Evolutionary conservation across 1,140 invertebrate species (phyloP).

Genomic region (Cepaea nemoralis): DNA sequence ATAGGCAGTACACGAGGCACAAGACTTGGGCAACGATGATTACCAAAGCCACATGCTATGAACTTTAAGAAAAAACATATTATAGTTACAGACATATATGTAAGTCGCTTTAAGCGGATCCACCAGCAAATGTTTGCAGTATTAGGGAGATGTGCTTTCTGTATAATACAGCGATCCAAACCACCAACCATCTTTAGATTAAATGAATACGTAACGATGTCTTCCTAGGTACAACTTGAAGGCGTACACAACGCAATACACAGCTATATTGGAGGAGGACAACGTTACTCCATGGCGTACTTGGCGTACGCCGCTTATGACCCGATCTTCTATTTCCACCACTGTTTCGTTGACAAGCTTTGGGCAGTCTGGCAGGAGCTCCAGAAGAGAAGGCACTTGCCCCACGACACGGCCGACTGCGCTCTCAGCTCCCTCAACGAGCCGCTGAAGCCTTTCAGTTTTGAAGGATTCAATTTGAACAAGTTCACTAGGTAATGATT

Average conservation of each 20-base stretch:
- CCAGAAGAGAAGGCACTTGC: slow-evolving; percentile 40
- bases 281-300: slow-evolving; percentile 44
- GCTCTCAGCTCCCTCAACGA: slow-evolving; percentile 39
- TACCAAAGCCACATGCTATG: too few relatives aligned
- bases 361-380: slow-evolving; percentile 52
- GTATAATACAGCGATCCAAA: too few relatives aligned
- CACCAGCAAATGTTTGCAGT: too few relatives aligned
- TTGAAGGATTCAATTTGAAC: slow-evolving; percentile 33
- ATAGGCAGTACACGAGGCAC: too few relatives aligned
- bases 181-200: too few relatives aligned
- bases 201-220: too few relatives aligned
- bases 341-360: slow-evolving; percentile 44
- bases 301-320: slow-evolving; percentile 46
- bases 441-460: slow-evolving; percentile 42
- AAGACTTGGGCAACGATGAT: too few relatives aligned
- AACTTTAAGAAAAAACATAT: too few relatives aligned
- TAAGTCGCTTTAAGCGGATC: too few relatives aligned
- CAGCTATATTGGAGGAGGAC: slow-evolving; percentile 44
- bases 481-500: slow-evolving; percentile 3
- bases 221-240: slow-evolving; percentile 47
- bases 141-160: too few relatives aligned
- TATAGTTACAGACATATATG: too few relatives aligned
- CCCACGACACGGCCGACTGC: slow-evolving; percentile 44
- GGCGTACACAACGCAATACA: slow-evolving; percentile 51
- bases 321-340: slow-evolving; percentile 45